A percentile compares a stretch with the other conserved stretches of the same genome.
These are phyloP conservation scores for Paelopatides confundens DNA, from an alignment of 53 echinoderm and acorn worm species.

Conservation along the genomic window DNA sequence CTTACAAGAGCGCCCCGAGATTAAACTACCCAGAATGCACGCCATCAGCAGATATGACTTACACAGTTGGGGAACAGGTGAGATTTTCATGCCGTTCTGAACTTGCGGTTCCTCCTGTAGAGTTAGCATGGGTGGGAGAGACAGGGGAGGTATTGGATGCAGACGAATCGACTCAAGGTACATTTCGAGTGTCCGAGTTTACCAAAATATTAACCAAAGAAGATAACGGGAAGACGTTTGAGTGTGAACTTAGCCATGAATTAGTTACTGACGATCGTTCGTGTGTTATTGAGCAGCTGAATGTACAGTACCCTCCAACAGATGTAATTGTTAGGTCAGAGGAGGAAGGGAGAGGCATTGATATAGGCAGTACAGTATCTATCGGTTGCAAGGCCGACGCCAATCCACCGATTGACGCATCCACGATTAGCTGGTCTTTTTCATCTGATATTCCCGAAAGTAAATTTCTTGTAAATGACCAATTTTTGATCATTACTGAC, in stretches of 20 bases:
- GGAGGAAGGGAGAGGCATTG: neutral
- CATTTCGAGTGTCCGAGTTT: neutral
- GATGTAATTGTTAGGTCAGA: neutral
- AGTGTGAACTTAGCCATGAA: constrained; percentile 60
- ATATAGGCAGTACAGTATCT: constrained; percentile 11
- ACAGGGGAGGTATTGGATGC: neutral
- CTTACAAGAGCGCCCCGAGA: constrained; percentile 51
- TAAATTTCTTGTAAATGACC: neutral
- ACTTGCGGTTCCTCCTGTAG: constrained; percentile 57
- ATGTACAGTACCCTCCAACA: constrained; percentile 64
- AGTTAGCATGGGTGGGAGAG: constrained; percentile 31
- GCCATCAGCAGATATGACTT: constrained; percentile 5
- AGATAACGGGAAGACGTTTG: constrained; percentile 55
- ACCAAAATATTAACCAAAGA: constrained; percentile 5
- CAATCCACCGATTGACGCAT: constrained; percentile 42
- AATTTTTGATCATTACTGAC: constrained; percentile 25
- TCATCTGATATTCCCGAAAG: constrained; percentile 32
- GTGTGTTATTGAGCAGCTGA: constrained; percentile 58
- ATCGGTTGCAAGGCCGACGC: constrained; percentile 34
- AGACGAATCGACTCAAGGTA: neutral
- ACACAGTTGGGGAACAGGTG: constrained; percentile 27
- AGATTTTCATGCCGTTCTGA: constrained; percentile 55
- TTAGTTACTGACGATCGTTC: constrained; percentile 34
- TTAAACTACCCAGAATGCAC: constrained; percentile 49
- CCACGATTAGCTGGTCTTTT: constrained; percentile 45